Percentiles rank a stretch among this genome's conserved stretches.
These are phyloP conservation scores for Drosophila kikkawai DNA, from an alignment of 1,140 invertebrate genomes.

Conservation along the genomic window DNA sequence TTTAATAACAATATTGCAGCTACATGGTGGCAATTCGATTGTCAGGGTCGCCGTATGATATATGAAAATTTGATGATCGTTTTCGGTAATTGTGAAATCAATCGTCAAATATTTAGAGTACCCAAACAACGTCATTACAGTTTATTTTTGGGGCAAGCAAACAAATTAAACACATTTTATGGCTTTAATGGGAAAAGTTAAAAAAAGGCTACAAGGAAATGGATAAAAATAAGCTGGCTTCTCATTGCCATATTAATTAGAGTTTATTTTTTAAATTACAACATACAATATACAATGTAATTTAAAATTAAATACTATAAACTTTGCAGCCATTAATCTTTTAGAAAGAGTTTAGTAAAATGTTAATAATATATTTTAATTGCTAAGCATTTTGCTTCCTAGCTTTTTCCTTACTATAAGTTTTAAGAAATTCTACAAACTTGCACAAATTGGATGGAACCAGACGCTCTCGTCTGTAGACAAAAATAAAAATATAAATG, in stretches of 20 bases:
- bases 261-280: not conserved
- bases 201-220: not conserved
- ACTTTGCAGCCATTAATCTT: not conserved
- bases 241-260: not conserved
- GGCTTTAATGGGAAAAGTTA: not conserved
- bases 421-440: constrained; percentile 17
- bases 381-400: not conserved
- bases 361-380: constrained; percentile 1
- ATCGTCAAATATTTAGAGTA: constrained; percentile 24
- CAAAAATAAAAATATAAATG: constrained; percentile 8
- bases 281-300: not conserved
- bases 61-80: constrained; percentile 26
- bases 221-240: not conserved
- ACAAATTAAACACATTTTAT: constrained; percentile 7
- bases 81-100: constrained; percentile 29
- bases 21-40: constrained; percentile 29
- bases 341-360: not conserved
- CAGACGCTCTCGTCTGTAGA: constrained; percentile 5
- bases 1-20: constrained; percentile 56
- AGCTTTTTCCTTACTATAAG: not conserved
- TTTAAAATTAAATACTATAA: not conserved
- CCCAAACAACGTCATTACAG: constrained; percentile 1
- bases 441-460: constrained; percentile 16
- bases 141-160: constrained; percentile 15
- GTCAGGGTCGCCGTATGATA: constrained; percentile 29